Evolutionary conservation across 2,113 vertebrate genomes (phyloP).

Genomic region (Microcebus griseorufus): DNA sequence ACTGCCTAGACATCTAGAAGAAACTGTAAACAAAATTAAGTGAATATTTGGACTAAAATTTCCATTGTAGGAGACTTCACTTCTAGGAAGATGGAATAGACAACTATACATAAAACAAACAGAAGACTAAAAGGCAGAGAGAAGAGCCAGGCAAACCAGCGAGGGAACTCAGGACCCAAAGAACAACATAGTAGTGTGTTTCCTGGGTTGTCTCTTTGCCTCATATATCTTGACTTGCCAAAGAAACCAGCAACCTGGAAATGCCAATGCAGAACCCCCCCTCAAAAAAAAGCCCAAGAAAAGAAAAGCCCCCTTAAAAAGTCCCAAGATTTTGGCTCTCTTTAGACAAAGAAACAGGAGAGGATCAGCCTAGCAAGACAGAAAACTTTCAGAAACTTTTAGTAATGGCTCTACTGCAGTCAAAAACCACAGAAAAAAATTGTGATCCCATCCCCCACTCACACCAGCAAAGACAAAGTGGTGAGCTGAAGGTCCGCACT

Average conservation of each 20-base stretch:
- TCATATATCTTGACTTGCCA: not conserved
- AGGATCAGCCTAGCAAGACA: not conserved
- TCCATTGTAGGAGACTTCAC: not conserved
- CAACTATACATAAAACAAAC: not conserved
- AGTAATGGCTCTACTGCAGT: not conserved
- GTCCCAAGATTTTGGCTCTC: not conserved
- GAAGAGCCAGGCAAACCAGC: not conserved
- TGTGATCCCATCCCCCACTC: fast-evolving
- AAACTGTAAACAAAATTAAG: not conserved
- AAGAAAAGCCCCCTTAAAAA: not conserved
- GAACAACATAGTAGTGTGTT: not conserved
- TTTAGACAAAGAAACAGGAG: not conserved
- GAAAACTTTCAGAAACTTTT: not conserved
- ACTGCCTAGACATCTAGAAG: not conserved
- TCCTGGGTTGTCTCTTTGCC: not conserved
- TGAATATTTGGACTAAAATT: not conserved
- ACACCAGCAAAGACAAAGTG: not conserved
- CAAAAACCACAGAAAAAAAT: not conserved
- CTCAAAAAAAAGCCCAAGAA: not conserved
- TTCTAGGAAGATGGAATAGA: not conserved
- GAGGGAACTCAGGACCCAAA: no score
- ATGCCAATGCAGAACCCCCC: not conserved
- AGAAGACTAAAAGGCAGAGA: not conserved
- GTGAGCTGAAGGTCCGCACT: not conserved
- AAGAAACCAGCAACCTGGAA: not conserved